Evolutionary conservation across 2,113 vertebrate species (phyloP).

Genomic region (Toxotes chatareus): DNA sequence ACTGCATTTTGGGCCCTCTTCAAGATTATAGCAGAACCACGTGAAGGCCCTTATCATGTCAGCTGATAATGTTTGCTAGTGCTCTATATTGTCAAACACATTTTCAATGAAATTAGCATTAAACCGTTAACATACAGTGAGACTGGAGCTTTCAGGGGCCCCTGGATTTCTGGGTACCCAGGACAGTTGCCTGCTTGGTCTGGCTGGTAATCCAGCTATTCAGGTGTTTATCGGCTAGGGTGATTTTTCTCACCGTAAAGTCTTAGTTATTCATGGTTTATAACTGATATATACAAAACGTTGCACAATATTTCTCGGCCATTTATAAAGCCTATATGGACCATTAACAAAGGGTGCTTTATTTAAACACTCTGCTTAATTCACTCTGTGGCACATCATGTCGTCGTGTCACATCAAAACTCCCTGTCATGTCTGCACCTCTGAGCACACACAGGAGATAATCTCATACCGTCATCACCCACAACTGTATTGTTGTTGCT

Average conservation of each 20-base stretch:
- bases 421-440: slow-evolving; percentile 19
- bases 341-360: neutral
- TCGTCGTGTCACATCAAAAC: slow-evolving; percentile 22
- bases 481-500: neutral
- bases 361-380: neutral
- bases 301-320: neutral
- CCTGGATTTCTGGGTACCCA: neutral
- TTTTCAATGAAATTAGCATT: neutral
- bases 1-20: neutral
- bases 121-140: neutral
- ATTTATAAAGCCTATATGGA: neutral
- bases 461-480: neutral
- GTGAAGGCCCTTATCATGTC: neutral
- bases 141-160: too few relatives aligned
- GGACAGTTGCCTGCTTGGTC: neutral
- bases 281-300: neutral
- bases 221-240: neutral
- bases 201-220: neutral
- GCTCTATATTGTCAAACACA: neutral
- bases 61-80: neutral
- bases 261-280: neutral
- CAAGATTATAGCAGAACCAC: neutral
- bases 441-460: neutral
- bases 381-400: neutral
- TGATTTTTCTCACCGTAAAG: neutral